These are phyloP conservation scores for Capricornis sumatraensis DNA, from an alignment of 2,113 vertebrate species.

Conservation along the genomic window DNA sequence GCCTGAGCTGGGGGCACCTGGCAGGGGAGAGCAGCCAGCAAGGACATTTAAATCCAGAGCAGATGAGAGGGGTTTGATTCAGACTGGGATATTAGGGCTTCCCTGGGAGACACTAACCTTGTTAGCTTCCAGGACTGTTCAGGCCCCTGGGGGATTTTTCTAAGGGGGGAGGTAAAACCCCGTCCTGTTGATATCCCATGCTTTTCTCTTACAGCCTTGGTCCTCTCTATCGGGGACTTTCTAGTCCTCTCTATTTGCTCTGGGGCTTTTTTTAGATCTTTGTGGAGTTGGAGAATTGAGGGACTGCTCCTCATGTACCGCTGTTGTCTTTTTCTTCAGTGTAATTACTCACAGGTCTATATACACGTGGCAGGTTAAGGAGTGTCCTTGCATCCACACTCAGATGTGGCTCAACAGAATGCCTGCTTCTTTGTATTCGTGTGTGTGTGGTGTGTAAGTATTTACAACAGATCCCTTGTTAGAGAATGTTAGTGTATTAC, in stretches of 20 bases:
- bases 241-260: background rate
- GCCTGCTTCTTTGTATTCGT: background rate
- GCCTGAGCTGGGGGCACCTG: background rate
- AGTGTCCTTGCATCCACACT: background rate
- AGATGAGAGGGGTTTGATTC: background rate
- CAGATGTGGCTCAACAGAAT: background rate
- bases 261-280: background rate
- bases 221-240: background rate
- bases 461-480: background rate
- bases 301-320: background rate
- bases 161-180: background rate
- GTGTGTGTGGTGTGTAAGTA: background rate
- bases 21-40: background rate
- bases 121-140: background rate
- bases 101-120: background rate
- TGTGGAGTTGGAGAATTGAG: background rate
- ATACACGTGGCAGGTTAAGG: background rate
- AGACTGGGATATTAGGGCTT: background rate
- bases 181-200: background rate
- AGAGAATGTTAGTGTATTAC: background rate
- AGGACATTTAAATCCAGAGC: background rate
- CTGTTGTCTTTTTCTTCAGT: background rate
- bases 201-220: background rate
- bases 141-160: background rate
- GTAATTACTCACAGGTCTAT: background rate